These are phyloP conservation scores for Apogon hyalosoma DNA, from an alignment of 2,797 vertebrate genomes.

Conservation along the genomic window DNA sequence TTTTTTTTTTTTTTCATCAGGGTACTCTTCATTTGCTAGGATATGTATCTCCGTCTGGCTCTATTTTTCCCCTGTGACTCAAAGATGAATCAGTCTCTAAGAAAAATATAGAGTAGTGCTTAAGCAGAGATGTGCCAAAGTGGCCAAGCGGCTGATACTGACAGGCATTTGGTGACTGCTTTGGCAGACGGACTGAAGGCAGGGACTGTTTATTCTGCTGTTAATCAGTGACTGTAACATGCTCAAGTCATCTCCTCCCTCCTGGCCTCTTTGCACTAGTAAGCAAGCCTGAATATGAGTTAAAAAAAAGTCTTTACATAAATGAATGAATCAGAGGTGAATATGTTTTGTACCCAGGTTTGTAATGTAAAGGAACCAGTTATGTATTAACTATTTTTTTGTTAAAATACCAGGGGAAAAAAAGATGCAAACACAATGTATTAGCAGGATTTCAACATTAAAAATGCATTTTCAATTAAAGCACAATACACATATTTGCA, in stretches of 20 bases:
- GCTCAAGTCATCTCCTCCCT: constrained; percentile 29
- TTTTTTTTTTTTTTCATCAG: too few species aligned
- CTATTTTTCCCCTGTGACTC: constrained; percentile 15
- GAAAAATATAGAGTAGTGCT: background rate
- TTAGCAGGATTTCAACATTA: too few species aligned
- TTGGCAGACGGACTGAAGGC: constrained; percentile 11
- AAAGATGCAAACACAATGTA: too few species aligned
- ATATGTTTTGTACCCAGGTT: too few species aligned
- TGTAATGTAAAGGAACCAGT: too few species aligned
- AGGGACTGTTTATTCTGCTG: constrained; percentile 56
- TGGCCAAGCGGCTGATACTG: background rate
- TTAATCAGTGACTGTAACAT: constrained; percentile 66
- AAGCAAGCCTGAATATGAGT: background rate
- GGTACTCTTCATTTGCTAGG: background rate
- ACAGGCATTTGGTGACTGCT: constrained; percentile 34
- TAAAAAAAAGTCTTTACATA: too few species aligned
- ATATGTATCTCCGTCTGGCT: background rate
- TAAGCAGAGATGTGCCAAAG: background rate
- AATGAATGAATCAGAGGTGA: too few species aligned
- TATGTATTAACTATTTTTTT: too few species aligned
- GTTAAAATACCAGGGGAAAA: too few species aligned
- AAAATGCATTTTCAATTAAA: too few species aligned
- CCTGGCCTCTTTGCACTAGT: background rate
- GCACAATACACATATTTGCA: too few species aligned
- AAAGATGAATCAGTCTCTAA: background rate